A percentile compares a stretch with the other conserved stretches of the same genome.
Evolutionary conservation across 2,888 invertebrate species (phyloP).

Genomic region (Mesorhabditis spiculigera): DNA sequence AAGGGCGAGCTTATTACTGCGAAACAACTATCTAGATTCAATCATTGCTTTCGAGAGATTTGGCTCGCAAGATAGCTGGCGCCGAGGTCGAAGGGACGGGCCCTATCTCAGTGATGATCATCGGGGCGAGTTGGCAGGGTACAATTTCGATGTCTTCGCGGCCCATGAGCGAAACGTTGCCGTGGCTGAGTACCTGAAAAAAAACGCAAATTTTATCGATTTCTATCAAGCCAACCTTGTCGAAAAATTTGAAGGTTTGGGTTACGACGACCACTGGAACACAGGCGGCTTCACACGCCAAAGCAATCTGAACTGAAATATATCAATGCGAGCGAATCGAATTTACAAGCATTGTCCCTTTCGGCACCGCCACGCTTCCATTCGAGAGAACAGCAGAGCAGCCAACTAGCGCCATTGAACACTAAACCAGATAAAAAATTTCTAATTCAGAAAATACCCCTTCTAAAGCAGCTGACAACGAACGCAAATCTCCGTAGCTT

Average conservation of each 20-base stretch:
- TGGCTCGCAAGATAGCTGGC: conserved; percentile 86
- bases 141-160: conserved; percentile 72
- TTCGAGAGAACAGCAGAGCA: conserved; percentile 48
- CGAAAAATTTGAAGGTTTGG: conserved; percentile 93
- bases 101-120: conserved; percentile 89
- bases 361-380: conserved; percentile 36
- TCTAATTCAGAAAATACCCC: conserved; percentile 17
- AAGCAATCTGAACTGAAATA: conserved; percentile 73
- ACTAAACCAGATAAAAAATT: conserved; percentile 20
- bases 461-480: conserved; percentile 26
- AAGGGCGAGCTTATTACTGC: no score
- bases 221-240: conserved; percentile 69
- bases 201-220: background rate
- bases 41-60: conserved; percentile 63
- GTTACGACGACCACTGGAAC: conserved; percentile 91
- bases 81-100: conserved; percentile 92
- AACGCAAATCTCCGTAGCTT: conserved; percentile 35
- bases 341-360: conserved; percentile 25
- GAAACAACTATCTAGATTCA: background rate
- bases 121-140: conserved; percentile 84
- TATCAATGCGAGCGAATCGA: background rate
- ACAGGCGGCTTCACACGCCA: conserved; percentile 80
- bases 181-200: conserved; percentile 28
- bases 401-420: conserved; percentile 42
- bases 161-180: conserved; percentile 32